Base-by-base conservation (phyloP, 2,888 invertebrate genomes). In the Vesta saturnalis region DNA sequence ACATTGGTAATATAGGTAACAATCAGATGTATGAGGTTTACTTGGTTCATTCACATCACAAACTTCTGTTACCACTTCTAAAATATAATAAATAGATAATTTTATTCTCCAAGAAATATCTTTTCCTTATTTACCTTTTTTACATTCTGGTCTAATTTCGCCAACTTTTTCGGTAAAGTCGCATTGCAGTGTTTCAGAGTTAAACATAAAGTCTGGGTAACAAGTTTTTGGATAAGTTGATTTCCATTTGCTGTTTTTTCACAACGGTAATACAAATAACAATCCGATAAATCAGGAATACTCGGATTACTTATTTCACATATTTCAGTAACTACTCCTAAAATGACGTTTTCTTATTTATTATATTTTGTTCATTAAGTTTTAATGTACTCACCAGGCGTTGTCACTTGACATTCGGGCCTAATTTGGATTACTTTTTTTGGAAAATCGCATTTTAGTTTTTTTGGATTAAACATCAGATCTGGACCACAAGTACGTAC, bases 1-100 rank as follows among this genome's bases (percentile, higher is more conserved):
- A 30, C 56, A 56, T 1, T 1, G n/a, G 23, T 56, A 56, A 30
- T 56, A 56, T 35, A 56, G n/a, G 18, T 56, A 56, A 35, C 56
- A 56, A 12, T 56, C 56, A 12, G 56, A 35, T 23, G 30, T 3
- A 12, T 56, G 56, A 1, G 56, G 35, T 30, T 35, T 30, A 15
- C 21, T 56, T 3, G 56, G 56, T 56, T 35, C 35, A 12, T 14
- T 15, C 1, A 56, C 15, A 16, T 56, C 30, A 14, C 56, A 56
- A 6, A 30, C 30, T 56, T 56, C 35, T 1, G 18, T 21, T 21
- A 19, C 52, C 12, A 16, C 1, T 16, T 47, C 47, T 47, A 16
- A 15, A 19, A 18, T 14, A 14, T 15, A 16, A 3, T 18, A 10
- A 15, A 14, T 49, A 18, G 14, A 14, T 18, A 18, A 15, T 15